phyloP scores from a whole-genome alignment of 1,140 invertebrate species.

The Heliconius hermathena region DNA sequence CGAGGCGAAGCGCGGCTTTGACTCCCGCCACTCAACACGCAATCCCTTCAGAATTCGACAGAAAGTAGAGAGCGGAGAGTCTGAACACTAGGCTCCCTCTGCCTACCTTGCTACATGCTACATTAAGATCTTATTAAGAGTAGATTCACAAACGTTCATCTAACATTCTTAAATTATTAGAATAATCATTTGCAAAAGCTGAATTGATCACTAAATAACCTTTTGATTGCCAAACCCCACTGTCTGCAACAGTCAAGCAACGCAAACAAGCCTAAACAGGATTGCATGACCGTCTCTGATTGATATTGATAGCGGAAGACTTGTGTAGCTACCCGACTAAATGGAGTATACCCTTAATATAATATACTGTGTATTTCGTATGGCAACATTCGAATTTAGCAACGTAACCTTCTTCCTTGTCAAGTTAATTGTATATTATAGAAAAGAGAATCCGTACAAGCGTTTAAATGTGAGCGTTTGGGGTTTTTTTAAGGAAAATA shows the following conservation, averaged over 20 bases:
- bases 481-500: neutral
- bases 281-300: conserved; percentile 49
- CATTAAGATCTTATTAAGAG: too few relatives aligned
- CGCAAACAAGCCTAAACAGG: conserved; percentile 28
- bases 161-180: too few relatives aligned
- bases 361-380: neutral
- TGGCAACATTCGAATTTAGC: conserved; percentile 12
- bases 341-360: conserved; percentile 31
- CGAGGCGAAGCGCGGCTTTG: too few relatives aligned
- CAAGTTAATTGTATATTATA: neutral
- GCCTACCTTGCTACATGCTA: too few relatives aligned
- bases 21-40: too few relatives aligned
- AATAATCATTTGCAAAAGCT: neutral
- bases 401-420: neutral
- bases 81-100: too few relatives aligned
- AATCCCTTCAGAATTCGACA: too few relatives aligned
- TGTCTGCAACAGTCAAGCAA: neutral
- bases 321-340: conserved; percentile 36
- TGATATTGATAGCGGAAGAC: conserved; percentile 62
- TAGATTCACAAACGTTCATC: too few relatives aligned
- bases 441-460: neutral
- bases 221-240: neutral
- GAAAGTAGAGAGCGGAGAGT: too few relatives aligned
- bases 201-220: neutral
- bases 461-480: neutral